Evolutionary conservation across 2,797 vertebrate genomes (phyloP).

Genomic region (Sarcophilus harrisii): DNA sequence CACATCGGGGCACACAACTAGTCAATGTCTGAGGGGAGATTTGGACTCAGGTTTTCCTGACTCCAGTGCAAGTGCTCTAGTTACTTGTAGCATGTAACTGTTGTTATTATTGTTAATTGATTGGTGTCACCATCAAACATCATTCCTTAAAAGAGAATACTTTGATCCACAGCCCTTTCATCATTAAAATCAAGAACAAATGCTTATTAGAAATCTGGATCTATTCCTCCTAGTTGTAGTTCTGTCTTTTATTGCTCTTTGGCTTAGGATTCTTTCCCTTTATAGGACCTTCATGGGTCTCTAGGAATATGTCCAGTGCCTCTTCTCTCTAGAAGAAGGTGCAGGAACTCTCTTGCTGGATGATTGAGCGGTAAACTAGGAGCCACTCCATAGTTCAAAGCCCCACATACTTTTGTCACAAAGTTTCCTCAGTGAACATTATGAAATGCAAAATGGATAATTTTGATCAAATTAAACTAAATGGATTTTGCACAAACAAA

Average conservation of each 20-base stretch:
- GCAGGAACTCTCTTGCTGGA: background rate
- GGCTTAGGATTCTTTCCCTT: background rate
- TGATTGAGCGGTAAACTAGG: background rate
- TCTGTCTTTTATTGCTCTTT: background rate
- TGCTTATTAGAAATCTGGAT: background rate
- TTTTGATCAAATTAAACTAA: too few species aligned
- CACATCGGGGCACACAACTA: background rate
- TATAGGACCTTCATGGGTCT: background rate
- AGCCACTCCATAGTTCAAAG: background rate
- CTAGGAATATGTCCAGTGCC: background rate
- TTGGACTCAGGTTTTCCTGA: background rate
- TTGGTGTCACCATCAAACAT: background rate
- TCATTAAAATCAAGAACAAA: background rate
- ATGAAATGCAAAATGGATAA: too few species aligned
- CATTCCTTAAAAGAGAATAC: background rate
- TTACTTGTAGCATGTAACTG: background rate
- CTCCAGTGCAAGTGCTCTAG: background rate
- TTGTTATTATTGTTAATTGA: background rate
- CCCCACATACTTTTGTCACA: too few species aligned
- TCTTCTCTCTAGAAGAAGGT: background rate
- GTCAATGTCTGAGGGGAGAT: background rate
- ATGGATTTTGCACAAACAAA: too few species aligned
- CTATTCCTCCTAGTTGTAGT: background rate
- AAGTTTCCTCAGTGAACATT: rapidly evolving
- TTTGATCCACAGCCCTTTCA: background rate